Conservation (phyloP, 2,888 invertebrate genomes). For the Quadriops clusia region DNA sequence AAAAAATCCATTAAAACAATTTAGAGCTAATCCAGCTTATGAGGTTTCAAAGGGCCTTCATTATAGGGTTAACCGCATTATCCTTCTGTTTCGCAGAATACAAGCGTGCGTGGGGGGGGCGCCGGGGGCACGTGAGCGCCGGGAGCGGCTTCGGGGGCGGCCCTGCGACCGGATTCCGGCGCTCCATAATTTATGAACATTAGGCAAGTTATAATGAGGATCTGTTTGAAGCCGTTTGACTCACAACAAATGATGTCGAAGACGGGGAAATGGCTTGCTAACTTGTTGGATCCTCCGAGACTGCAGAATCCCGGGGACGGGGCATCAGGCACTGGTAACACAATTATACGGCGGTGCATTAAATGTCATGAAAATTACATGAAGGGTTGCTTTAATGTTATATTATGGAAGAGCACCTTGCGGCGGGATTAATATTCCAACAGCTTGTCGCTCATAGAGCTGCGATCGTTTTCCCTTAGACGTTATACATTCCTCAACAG, state of each 20-base stretch:
- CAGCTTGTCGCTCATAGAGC: too few species aligned
- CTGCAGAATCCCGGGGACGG: constrained; percentile 18
- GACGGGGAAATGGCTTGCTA: constrained; percentile 30
- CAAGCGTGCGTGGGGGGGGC: constrained; percentile 17
- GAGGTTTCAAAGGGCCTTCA: constrained; percentile 16
- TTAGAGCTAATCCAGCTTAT: not conserved
- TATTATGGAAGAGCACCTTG: constrained; percentile 16
- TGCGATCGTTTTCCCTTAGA: too few species aligned
- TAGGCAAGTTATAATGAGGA: constrained; percentile 39
- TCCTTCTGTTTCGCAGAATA: constrained; percentile 20
- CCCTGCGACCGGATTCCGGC: constrained; percentile 13
- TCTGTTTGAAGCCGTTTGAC: constrained; percentile 37
- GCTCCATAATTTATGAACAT: constrained; percentile 38
- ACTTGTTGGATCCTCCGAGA: constrained; percentile 32
- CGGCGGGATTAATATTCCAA: constrained; percentile 15
- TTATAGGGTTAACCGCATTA: constrained; percentile 33
- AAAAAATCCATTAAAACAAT: constrained; percentile 1
- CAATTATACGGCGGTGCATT: constrained; percentile 36
- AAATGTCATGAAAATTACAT: constrained; percentile 37
- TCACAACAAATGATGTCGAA: constrained; percentile 25
- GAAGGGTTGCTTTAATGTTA: constrained; percentile 27
- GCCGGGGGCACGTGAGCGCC: constrained; percentile 11
- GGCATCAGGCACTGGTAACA: constrained; percentile 28
- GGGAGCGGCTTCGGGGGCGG: constrained; percentile 18
- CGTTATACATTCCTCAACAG: too few species aligned